A percentile compares a stretch with the other conserved stretches of the same genome.
Conservation (phyloP, 2,113 vertebrate genomes). For the Thalassarche chlororhynchos region DNA sequence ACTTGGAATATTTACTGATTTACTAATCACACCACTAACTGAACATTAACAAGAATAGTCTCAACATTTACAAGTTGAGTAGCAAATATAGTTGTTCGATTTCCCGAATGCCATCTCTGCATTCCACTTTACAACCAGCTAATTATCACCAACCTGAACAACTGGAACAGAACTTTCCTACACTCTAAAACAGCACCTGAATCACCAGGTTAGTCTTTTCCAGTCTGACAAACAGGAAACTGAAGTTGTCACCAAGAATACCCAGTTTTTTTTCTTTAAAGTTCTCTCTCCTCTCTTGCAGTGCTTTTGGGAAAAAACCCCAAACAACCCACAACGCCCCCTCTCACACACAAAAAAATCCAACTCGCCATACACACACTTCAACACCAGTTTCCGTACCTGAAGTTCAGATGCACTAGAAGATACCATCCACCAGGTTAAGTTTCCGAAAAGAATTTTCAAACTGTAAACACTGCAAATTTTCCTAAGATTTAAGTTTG, state of each 20-base stretch:
- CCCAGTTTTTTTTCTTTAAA: neutral
- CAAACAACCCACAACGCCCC: fast-evolving
- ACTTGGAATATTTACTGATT: neutral
- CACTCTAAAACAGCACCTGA: neutral
- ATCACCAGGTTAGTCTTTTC: neutral
- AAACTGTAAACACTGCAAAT: neutral
- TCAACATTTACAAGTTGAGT: neutral
- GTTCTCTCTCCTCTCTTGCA: neutral
- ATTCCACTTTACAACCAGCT: neutral
- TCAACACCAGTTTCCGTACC: neutral
- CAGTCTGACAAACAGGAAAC: neutral
- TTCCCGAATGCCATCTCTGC: neutral
- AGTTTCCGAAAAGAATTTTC: neutral
- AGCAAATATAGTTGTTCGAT: neutral
- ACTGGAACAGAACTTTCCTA: neutral
- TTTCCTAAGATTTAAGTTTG: neutral
- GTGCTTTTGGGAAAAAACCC: neutral
- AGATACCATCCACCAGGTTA: neutral
- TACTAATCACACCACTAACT: neutral
- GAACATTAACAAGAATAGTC: neutral
- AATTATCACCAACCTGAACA: neutral
- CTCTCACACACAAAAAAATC: neutral
- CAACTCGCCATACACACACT: neutral
- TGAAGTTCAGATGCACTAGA: neutral
- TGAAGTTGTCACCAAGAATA: neutral